These are phyloP conservation scores for Rhea pennata DNA, from an alignment of 2,113 vertebrate species.

Conservation along the genomic window DNA sequence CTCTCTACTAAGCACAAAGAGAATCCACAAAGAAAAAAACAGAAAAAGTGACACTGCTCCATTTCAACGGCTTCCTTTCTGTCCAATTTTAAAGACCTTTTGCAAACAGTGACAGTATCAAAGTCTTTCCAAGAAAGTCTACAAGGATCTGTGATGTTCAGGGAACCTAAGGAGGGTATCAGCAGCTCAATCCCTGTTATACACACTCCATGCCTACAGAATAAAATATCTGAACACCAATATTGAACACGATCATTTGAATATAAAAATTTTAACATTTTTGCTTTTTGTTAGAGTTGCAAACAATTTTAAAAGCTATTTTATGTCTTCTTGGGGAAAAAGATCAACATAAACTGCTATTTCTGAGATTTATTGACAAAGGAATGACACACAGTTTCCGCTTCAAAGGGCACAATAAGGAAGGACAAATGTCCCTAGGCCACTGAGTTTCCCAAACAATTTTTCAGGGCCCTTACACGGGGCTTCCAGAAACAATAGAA, in stretches of 20 bases:
- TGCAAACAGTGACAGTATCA: neutral
- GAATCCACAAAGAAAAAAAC: neutral
- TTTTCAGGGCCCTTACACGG: neutral
- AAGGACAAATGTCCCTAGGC: neutral
- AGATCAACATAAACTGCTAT: neutral
- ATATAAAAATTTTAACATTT: neutral
- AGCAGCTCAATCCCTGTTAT: neutral
- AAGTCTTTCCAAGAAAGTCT: neutral
- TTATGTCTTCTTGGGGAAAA: neutral
- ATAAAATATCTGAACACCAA: neutral
- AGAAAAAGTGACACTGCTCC: neutral
- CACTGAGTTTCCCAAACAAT: neutral
- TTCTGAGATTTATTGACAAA: neutral
- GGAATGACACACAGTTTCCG: neutral
- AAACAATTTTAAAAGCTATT: neutral
- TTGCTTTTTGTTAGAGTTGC: neutral
- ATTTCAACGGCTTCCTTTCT: neutral
- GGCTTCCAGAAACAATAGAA: conserved; percentile 1
- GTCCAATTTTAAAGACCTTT: neutral
- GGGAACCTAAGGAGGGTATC: neutral
- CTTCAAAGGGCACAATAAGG: neutral
- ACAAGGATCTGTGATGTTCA: neutral
- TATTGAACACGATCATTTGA: neutral
- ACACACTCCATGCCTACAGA: neutral
- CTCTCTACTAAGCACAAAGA: neutral